Evolutionary conservation across 2,888 invertebrate genomes (phyloP), one percentile per base, ranked within the genome.

Genomic region (Cosmopolites sordidus): DNA sequence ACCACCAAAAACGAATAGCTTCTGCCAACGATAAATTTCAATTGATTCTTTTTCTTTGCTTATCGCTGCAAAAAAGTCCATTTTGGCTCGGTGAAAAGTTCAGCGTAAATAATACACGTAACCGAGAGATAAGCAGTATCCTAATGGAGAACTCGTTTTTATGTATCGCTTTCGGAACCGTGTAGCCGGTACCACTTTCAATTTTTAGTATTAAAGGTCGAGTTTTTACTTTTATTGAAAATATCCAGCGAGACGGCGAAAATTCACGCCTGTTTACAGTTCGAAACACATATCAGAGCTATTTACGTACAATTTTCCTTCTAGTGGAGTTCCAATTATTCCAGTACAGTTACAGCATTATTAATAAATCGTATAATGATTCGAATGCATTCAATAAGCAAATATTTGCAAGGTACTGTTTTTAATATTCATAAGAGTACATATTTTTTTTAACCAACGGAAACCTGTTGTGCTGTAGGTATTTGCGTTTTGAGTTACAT

Each of bases 151-250:
- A 56, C 56, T 39, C 47, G 51, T 52, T 49, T 46, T 41, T 49
- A 16, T 43, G 37, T 56, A 51, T 52, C 52, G 49, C 49, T 52
- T 49, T 56, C 42, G 16, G 33, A 45, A 16, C 37, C 16, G 48
- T 45, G 37, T 29, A 30, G 51, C 55, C 42, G 14, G 33, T 44
- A 16, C 37, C 22, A 43, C 56, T 56, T 56, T 56, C 56, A 43
- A 49, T 56, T 56, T 56, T 56, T 51, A 51, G 43, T 48, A 47
- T 51, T 48, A 56, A 33, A 56, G 56, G 56, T 51, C 56, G 41
- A 44, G 56, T 56, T 56, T 51, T 56, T 56, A 51, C 56, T 56
- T 56, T 56, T 56, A 48, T 22, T 22, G 22, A 22, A 22, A 22
- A 22, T 22, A 22, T 22, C 8, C 22, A 8, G 8, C 22, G 22